Evolutionary conservation across 2,797 vertebrate species (phyloP), one percentile per base, ranked within the genome.

Genomic region (Catamblyrhynchus diadema): DNA sequence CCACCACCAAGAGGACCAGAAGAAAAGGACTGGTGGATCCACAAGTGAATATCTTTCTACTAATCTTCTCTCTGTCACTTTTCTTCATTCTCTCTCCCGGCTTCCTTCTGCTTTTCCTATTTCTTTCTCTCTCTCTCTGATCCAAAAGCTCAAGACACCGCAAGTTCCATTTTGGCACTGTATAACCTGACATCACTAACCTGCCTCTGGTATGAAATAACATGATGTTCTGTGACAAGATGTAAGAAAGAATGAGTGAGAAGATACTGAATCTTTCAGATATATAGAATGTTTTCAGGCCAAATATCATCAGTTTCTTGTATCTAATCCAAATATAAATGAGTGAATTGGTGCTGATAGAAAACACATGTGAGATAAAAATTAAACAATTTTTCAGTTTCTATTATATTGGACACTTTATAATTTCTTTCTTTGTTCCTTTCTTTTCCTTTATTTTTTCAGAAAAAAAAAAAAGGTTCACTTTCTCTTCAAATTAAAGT

Each of bases 181-280:
- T 45, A 79, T 89, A 92, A 95, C 28, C 57, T 75, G 60, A 47
- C 32, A 72, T 84, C n/a, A 45, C 33, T 82, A 74, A 70, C 22
- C n/a, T 41, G 81, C 80, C 51, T 89, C 53, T 88, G 41, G 64
- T 91, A 86, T 57, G 64, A 91, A 91, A 77, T 86, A 89, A 87
- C 41, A 45, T 80, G 86, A 92, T 90, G 35, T 59, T 90, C 78
- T 88, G 50, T 94, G 94, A 94, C 80, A 92, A 86, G 83, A 90
- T 64, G 35, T 67, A 84, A 95, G 71, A 32, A 91, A 91, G 23
- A 39, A 12, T 59, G 37, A 93, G 28, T 60, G 69, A 94, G 39
- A 95, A 91, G 79, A 91, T 80, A 82, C 82, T 94, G 82, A 94
- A 81, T 90, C 30, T 54, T 94, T 93, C 91, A 96, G 94, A 95